These are phyloP conservation scores for Corythornis leucogaster DNA, from an alignment of 2,797 vertebrate species.

Conservation along the genomic window DNA sequence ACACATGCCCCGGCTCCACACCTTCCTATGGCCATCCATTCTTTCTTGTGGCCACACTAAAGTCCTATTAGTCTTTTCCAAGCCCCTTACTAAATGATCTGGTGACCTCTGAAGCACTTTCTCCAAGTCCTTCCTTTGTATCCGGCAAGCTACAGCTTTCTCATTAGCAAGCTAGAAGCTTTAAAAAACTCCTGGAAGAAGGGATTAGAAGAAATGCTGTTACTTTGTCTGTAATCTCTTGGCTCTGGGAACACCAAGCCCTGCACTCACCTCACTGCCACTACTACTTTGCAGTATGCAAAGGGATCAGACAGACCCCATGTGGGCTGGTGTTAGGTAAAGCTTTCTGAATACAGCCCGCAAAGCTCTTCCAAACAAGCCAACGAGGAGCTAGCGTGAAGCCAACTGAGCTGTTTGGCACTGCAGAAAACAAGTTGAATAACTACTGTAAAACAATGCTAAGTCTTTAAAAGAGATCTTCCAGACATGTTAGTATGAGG, in stretches of 20 bases:
- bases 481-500: not conserved
- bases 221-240: not conserved
- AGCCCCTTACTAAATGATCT: not conserved
- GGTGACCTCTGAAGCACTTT: not conserved
- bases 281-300: not conserved
- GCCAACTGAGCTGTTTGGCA: not conserved
- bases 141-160: not conserved
- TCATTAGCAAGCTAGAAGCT: not conserved
- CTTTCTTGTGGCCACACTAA: not conserved
- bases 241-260: not conserved
- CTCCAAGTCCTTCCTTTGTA: not conserved
- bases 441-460: not conserved
- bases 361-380: not conserved
- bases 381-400: not conserved
- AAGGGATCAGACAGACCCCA: not conserved
- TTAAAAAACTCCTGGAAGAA: not conserved
- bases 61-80: not conserved
- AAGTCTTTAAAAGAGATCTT: not conserved
- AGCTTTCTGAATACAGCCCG: not conserved
- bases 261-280: not conserved
- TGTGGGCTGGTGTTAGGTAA: fast-evolving
- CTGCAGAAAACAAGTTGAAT: not conserved
- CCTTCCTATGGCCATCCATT: not conserved
- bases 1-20: not conserved
- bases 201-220: not conserved